Base-by-base conservation (phyloP, 2,797 vertebrate genomes). In the Enteromius treurensis region DNA sequence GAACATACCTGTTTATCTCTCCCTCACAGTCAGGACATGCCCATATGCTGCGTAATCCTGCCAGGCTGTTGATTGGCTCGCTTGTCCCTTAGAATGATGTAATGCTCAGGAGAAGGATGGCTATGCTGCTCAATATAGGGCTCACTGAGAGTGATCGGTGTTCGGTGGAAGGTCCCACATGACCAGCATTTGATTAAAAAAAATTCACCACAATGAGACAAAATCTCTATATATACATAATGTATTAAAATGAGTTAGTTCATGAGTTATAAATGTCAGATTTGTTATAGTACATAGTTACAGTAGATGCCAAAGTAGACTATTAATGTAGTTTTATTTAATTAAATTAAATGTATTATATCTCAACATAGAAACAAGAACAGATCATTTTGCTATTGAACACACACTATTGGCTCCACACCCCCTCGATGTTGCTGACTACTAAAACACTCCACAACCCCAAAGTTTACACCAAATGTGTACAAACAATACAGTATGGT, bases 11-110 rank as follows among this genome's bases (percentile, higher is more conserved):
- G 80, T 45, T 84, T 78, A 21, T 32, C 47, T 69, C 47, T 58
- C 47, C 70, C 82, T 74, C 70, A 26, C 70, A 10, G 23, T 73
- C 80, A 85, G 86, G 13, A 60, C 26, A 73, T 71, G 69, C 55
- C 32, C 58, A 81, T 92, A 89, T 86, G 91, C 90, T 88, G 88
- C 85, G 87, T 90, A 89, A 87, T 90, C 90, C 91, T 92, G 89
- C 89, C 91, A 90, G 88, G 89, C 88, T 91, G 91, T 85, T 79
- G 91, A 85, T 87, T 74, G 84, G 91, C 87, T 87, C 95, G 91
- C 93, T 90, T 90, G 93, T 92, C 92, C 47, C 93, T 84, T 92
- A 93, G 92, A 92, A 92, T 91, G 91, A 93, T 93, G 92, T 91
- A 92, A 93, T 92, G 88, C 84, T 91, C 93, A 82, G 81, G 91